phyloP scores from a whole-genome alignment of 2,113 vertebrate species.

The Gopherus flavomarginatus region DNA sequence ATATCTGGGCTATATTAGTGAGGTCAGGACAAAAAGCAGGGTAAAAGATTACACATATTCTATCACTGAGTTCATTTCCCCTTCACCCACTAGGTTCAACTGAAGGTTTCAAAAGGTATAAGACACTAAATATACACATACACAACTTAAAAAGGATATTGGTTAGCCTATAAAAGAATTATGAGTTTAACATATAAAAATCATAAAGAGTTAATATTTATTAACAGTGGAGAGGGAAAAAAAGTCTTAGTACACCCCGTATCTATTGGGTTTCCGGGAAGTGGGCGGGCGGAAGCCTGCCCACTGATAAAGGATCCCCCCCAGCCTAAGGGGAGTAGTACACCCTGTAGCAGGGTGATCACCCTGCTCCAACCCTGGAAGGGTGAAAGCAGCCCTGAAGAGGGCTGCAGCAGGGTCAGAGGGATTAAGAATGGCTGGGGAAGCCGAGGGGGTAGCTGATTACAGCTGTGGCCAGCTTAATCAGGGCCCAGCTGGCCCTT shows the following conservation, averaged over 20 bases:
- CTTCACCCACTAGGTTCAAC: background rate
- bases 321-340: background rate
- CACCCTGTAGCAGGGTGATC: too few species aligned
- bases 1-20: background rate
- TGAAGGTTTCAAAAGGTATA: background rate
- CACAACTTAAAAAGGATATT: background rate
- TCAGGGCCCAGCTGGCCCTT: too few species aligned
- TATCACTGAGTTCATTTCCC: background rate
- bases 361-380: too few species aligned
- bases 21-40: background rate
- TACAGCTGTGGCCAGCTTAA: too few species aligned
- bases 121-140: background rate
- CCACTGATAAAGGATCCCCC: too few species aligned
- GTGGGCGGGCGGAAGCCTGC: too few species aligned
- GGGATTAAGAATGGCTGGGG: too few species aligned
- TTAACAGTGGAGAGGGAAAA: background rate
- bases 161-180: background rate
- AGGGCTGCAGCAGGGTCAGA: too few species aligned
- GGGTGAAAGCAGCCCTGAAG: too few species aligned
- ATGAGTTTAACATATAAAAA: background rate
- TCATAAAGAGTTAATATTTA: background rate
- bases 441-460: too few species aligned
- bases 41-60: background rate
- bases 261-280: too few species aligned
- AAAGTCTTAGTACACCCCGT: background rate